These are phyloP conservation scores for Cephus cinctus DNA, from an alignment of 1,140 invertebrate genomes.

Conservation along the genomic window DNA sequence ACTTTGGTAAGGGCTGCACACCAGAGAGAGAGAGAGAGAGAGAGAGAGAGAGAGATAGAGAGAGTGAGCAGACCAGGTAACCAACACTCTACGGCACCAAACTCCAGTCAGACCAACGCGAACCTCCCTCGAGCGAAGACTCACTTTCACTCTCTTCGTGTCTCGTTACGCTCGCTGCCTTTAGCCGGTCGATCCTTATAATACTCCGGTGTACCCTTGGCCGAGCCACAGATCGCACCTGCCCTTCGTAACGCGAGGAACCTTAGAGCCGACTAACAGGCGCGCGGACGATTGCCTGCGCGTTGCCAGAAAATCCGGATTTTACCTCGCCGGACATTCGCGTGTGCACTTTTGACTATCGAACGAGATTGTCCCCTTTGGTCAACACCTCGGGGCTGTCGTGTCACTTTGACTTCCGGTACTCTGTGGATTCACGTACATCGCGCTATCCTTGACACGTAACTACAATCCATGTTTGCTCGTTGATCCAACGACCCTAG, in stretches of 20 bases:
- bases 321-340: not conserved
- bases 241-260: slow-evolving; percentile 19
- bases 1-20: slow-evolving; percentile 49
- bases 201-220: slow-evolving; percentile 14
- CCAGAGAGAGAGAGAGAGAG: not conserved
- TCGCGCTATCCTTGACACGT: not conserved
- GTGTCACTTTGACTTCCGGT: too few relatives aligned
- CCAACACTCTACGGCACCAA: slow-evolving; percentile 45
- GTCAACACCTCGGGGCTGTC: too few relatives aligned
- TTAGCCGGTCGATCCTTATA: slow-evolving; percentile 11
- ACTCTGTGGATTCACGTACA: too few relatives aligned
- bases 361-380: too few relatives aligned
- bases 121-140: slow-evolving; percentile 55
- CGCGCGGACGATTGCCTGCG: not conserved
- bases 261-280: too few relatives aligned
- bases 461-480: not conserved
- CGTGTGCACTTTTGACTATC: too few relatives aligned
- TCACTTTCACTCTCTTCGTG: slow-evolving; percentile 52
- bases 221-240: slow-evolving; percentile 26
- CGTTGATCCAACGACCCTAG: not conserved
- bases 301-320: not conserved
- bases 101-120: slow-evolving; percentile 53
- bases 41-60: slow-evolving; percentile 3
- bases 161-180: slow-evolving; percentile 20
- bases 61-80: slow-evolving; percentile 39